Evolutionary conservation across 2,888 invertebrate species (phyloP).

Genomic region (Netelia inedita): DNA sequence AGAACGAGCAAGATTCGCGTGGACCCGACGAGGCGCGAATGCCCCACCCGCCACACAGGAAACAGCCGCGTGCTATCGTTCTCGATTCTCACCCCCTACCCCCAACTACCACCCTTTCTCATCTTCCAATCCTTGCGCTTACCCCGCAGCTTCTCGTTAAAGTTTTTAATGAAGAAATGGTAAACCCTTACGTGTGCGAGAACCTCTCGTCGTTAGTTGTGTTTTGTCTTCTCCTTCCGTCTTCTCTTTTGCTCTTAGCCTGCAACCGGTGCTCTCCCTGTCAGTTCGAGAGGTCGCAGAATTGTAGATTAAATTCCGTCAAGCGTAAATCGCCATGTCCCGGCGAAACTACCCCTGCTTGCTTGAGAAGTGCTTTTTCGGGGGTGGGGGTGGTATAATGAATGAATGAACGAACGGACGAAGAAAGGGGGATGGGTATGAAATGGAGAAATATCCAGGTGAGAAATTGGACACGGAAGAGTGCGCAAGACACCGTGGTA

Average conservation of each 20-base stretch:
- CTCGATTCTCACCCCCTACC: conserved; percentile 56
- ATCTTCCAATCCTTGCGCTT: conserved; percentile 40
- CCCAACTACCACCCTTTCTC: conserved; percentile 29
- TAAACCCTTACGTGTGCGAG: conserved; percentile 63
- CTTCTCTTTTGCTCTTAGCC: conserved; percentile 6
- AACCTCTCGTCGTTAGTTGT: conserved; percentile 53
- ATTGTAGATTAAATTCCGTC: conserved; percentile 61
- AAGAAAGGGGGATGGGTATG: not conserved
- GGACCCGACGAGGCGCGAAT: conserved; percentile 62
- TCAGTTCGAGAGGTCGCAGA: conserved; percentile 38
- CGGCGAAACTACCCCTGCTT: conserved; percentile 38
- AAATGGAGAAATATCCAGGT: not conserved
- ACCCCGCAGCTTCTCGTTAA: conserved; percentile 56
- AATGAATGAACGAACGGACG: conserved; percentile 27
- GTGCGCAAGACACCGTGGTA: not conserved
- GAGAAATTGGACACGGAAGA: conserved; percentile 3
- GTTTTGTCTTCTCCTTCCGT: conserved; percentile 54
- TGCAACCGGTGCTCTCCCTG: conserved; percentile 6
- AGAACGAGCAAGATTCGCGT: conserved; percentile 77
- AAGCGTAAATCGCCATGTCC: conserved; percentile 37
- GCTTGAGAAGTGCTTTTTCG: conserved; percentile 17
- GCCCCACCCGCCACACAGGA: conserved; percentile 38
- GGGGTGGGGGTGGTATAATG: conserved; percentile 30
- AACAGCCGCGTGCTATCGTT: conserved; percentile 53
- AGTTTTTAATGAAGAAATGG: conserved; percentile 69